phyloP scores from a whole-genome alignment of 1,140 invertebrate species.

The Stegodyphus mimosarum region DNA sequence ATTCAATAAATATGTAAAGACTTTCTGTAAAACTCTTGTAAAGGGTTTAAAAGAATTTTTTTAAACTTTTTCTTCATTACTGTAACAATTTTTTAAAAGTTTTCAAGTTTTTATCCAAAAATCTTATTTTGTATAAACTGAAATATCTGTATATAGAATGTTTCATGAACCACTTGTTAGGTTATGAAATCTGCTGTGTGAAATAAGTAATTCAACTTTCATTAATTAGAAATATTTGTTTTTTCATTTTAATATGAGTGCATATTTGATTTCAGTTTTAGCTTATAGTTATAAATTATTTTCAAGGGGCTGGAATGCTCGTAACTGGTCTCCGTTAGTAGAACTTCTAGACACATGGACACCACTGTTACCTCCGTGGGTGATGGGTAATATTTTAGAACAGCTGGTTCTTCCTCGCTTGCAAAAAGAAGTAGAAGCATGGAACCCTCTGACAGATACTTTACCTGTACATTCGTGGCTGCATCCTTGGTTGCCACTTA shows the following conservation, averaged over 20 bases:
- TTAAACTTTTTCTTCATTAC: too few species aligned
- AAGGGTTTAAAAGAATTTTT: too few species aligned
- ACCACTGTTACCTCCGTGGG: slow-evolving; percentile 82
- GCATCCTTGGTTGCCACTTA: slow-evolving; percentile 90
- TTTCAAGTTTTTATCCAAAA: background rate
- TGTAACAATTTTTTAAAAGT: background rate
- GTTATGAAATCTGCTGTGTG: background rate
- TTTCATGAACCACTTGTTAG: background rate
- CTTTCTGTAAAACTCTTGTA: too few species aligned
- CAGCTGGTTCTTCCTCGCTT: slow-evolving; percentile 84
- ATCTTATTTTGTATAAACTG: background rate
- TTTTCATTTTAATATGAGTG: background rate
- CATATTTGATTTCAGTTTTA: background rate
- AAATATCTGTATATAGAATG: background rate
- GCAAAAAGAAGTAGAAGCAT: slow-evolving; percentile 83
- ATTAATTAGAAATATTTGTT: background rate
- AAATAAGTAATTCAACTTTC: background rate
- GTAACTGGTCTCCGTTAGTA: slow-evolving; percentile 79
- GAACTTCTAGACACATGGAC: slow-evolving; percentile 85
- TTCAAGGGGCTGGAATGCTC: slow-evolving; percentile 77
- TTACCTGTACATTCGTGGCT: slow-evolving; percentile 97
- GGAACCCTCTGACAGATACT: slow-evolving; percentile 94
- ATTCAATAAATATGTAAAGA: too few species aligned
- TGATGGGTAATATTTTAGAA: slow-evolving; percentile 84
- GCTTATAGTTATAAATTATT: background rate